Evolutionary conservation across 2,888 invertebrate genomes (phyloP), one percentile per base, ranked within the genome.

Genomic region (Biston stratarius): DNA sequence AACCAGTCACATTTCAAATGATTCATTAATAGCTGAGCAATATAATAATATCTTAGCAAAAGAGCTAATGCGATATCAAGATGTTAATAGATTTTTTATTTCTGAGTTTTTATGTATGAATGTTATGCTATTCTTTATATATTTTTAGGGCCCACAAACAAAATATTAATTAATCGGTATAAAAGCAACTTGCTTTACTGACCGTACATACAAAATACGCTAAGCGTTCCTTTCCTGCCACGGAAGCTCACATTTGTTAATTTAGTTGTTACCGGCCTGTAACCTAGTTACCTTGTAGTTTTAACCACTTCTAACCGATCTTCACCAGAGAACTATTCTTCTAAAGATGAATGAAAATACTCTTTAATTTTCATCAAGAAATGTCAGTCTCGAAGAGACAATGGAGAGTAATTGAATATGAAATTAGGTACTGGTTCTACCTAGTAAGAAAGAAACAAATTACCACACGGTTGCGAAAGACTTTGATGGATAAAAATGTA

Each of bases 171-270:
- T 24, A 24, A n/a, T n/a, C n/a, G n/a, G n/a, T n/a, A n/a, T n/a
- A n/a, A 24, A 24, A 24, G 3, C 24, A 24, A 24, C 24, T 24
- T 24, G 24, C 24, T 24, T 24, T 24, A 3, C 74, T 71, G 67
- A 77, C 79, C 67, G 79, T 83, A 77, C 79, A 42, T 70, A 78
- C 83, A 79, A 74, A 79, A 79, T 79, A 81, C 83, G 83, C 83
- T 89, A 90, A 92, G 88, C 89, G 87, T 83, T 82, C 81, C 83
- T 89, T 90, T 92, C 92, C 92, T 91, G 91, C 80, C 74, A 76
- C 84, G 86, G 86, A 88, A 86, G 81, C 79, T 83, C 82, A 79
- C 83, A 83, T 86, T 84, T 81, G 83, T 85, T 88, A 87, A 91
- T 87, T 89, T 83, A 86, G 86, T 84, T 85, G 83, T 83, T 84